These are phyloP conservation scores for Stomatorhinus ivindoensis DNA, from an alignment of 2,113 vertebrate species.

Conservation along the genomic window DNA sequence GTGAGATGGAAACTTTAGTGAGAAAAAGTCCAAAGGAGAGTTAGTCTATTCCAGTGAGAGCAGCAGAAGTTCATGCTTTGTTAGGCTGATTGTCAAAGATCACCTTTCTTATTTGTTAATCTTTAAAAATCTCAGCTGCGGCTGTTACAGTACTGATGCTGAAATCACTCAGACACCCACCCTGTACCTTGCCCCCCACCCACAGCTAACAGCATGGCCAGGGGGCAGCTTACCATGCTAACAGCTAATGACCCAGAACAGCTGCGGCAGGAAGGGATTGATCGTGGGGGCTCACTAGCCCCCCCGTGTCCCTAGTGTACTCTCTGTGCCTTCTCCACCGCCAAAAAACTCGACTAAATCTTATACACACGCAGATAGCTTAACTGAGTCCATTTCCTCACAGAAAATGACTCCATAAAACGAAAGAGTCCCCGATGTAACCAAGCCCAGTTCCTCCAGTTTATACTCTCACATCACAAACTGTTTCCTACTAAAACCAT, in stretches of 20 bases:
- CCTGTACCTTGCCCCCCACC: not conserved
- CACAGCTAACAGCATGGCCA: not conserved
- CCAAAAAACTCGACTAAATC: conserved; percentile 13
- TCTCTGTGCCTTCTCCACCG: conserved; percentile 30
- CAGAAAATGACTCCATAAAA: not conserved
- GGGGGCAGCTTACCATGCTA: not conserved
- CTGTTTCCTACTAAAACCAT: not conserved
- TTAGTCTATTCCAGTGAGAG: not conserved
- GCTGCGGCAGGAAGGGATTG: not conserved
- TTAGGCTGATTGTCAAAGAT: not conserved
- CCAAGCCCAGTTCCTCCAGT: not conserved
- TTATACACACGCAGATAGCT: conserved; percentile 1
- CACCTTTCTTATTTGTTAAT: not conserved
- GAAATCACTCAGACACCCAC: not conserved
- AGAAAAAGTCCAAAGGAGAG: not conserved
- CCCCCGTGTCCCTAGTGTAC: conserved; percentile 47
- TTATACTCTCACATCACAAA: not conserved
- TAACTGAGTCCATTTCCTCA: not conserved
- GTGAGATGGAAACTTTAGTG: not conserved
- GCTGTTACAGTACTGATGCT: not conserved
- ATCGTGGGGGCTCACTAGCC: conserved; percentile 4
- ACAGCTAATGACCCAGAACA: not conserved
- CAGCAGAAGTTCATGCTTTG: not conserved
- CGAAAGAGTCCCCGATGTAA: not conserved
- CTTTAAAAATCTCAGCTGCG: not conserved